These are phyloP conservation scores for Peromyscus aztecus DNA, from an alignment of 2,797 vertebrate genomes.

Conservation along the genomic window DNA sequence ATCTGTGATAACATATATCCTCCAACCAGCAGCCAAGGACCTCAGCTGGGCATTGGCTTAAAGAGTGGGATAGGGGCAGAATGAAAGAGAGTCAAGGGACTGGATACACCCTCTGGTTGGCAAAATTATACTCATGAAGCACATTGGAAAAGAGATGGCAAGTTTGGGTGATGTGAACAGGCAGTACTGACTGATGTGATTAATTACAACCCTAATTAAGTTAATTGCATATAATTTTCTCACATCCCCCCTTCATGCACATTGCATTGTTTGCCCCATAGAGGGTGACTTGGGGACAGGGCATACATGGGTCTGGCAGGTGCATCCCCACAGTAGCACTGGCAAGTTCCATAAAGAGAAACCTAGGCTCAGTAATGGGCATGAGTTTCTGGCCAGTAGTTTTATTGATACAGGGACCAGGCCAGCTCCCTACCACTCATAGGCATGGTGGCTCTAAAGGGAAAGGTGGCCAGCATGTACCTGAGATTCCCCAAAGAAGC, in stretches of 20 bases:
- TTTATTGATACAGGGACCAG: fast-evolving
- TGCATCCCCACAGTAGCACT: fast-evolving
- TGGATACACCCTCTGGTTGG: background rate
- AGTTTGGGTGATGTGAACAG: background rate
- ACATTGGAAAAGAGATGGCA: background rate
- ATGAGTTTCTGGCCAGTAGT: background rate
- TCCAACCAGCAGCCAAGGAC: background rate
- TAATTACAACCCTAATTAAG: background rate
- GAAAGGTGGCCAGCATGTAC: background rate
- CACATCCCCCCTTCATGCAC: background rate
- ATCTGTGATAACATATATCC: background rate
- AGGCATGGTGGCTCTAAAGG: background rate
- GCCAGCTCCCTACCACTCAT: no score
- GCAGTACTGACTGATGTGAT: background rate
- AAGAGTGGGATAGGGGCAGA: background rate
- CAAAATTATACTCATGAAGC: background rate
- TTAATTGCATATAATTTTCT: background rate
- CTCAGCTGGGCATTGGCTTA: background rate
- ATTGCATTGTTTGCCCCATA: background rate
- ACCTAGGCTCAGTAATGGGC: fast-evolving
- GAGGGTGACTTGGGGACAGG: background rate
- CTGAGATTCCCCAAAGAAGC: background rate
- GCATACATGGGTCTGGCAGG: background rate
- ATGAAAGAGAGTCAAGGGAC: background rate
- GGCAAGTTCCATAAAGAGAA: background rate